A percentile compares a stretch with the other conserved stretches of the same genome.
These are phyloP conservation scores for Halcyon smyrnensis DNA, from an alignment of 2,797 vertebrate species.

Conservation along the genomic window DNA sequence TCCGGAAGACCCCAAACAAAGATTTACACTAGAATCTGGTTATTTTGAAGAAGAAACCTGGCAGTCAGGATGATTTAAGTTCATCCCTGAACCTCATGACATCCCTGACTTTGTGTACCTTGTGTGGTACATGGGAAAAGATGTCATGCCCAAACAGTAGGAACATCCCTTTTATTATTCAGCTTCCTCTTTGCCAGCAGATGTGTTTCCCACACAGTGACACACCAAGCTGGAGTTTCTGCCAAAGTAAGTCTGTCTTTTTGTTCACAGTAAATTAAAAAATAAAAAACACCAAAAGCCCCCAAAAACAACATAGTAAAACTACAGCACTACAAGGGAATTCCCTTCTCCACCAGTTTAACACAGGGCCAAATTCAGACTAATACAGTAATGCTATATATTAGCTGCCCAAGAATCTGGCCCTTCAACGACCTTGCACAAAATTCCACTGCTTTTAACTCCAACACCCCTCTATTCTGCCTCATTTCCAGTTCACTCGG, in stretches of 20 bases:
- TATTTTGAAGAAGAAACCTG: not conserved
- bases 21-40: not conserved
- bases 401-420: not conserved
- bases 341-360: constrained; percentile 21
- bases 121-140: not conserved
- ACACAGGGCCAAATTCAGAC: not conserved
- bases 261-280: not conserved
- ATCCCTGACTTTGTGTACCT: no score
- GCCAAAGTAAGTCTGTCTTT: not conserved
- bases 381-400: not conserved
- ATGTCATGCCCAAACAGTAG: not conserved
- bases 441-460: not conserved
- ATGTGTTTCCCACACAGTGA: not conserved
- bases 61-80: not conserved
- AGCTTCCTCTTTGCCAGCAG: not conserved
- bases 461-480: not conserved
- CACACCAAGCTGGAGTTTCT: not conserved
- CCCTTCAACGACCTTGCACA: not conserved
- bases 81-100: not conserved
- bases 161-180: not conserved
- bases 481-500: not conserved
- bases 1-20: not conserved
- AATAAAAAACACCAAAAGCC: not conserved
- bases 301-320: not conserved
- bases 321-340: constrained; percentile 36